Base-by-base conservation (phyloP, 2,797 vertebrate genomes). In the Bovichtus diacanthus region DNA sequence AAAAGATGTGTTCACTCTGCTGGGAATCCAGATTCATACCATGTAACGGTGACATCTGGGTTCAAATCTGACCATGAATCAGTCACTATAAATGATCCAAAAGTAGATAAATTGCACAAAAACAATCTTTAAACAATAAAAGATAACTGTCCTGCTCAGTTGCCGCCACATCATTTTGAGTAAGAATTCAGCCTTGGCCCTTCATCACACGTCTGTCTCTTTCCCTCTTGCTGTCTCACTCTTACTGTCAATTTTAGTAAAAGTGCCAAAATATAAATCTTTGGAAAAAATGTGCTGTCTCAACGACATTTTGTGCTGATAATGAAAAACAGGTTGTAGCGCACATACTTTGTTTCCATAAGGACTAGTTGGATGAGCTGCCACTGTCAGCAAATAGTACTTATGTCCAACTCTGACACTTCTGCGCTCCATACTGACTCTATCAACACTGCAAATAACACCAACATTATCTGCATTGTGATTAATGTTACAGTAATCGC, bases 221-320 rank as follows among this genome's bases (percentile, higher is more conserved):
- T 50, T 62, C 38, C 8, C 36, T 21, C 56, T 64, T 60, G 39
- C n/a, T 34, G 34, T 82, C 62, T 59, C 41, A 50, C 58, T 76
- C 27, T 77, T 23, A 50, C 67, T 78, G 76, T 84, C 82, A 84
- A 74, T 73, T 82, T 74, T 63, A 66, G 62, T 46, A 70, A 67
- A 54, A 74, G 47, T 80, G 73, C 64, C 70, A 78, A 81, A 85
- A 82, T 36, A 78, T 63, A 34, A 74, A 51, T 65, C 59, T 87
- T 76, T 70, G 47, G 79, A 61, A 70, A 55, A 53, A 81, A 79
- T 70, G 36, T 85, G 82, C 78, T 81, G 67, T 61, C 73, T 83
- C 76, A 18, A 69, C 58, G 3, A 69, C 23, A 75, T 79, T 74
- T 81, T 87, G 34, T 80, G 83, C 84, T 78, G 77, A 81, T 84